These are phyloP conservation scores for Tapirus indicus DNA, from an alignment of 2,797 vertebrate genomes.

Conservation along the genomic window DNA sequence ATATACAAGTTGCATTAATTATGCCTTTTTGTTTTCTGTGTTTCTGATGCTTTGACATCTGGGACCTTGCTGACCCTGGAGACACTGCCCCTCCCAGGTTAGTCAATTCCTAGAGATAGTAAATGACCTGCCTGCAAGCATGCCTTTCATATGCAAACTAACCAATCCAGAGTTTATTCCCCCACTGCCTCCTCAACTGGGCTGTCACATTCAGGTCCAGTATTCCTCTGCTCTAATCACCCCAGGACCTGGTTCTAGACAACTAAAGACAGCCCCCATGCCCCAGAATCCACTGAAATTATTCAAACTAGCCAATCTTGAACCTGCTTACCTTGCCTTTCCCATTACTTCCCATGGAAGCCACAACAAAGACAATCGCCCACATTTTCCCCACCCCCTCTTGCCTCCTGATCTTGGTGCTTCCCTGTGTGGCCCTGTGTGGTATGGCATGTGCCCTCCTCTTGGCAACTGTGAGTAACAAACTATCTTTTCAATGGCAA, in stretches of 20 bases:
- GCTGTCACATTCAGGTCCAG: background rate
- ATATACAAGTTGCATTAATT: background rate
- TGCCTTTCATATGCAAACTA: background rate
- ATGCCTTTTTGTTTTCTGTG: constrained; percentile 43
- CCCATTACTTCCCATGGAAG: background rate
- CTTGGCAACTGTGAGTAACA: background rate
- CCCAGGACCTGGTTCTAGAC: background rate
- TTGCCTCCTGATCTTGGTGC: background rate
- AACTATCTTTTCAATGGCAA: background rate
- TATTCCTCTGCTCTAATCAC: background rate
- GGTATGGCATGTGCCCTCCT: background rate
- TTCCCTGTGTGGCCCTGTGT: background rate
- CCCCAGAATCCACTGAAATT: background rate
- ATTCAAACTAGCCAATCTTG: background rate
- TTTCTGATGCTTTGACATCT: constrained; percentile 11
- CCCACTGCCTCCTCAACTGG: background rate
- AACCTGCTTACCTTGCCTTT: background rate
- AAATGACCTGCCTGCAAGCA: background rate
- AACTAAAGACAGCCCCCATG: background rate
- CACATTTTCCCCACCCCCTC: background rate
- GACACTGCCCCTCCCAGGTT: background rate
- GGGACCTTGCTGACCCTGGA: background rate
- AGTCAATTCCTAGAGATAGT: background rate
- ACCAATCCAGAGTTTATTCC: background rate
- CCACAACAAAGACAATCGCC: background rate